Evolutionary conservation across 2,113 vertebrate genomes (phyloP), one percentile per base, ranked within the genome.

Genomic region (Dipodomys merriami): DNA sequence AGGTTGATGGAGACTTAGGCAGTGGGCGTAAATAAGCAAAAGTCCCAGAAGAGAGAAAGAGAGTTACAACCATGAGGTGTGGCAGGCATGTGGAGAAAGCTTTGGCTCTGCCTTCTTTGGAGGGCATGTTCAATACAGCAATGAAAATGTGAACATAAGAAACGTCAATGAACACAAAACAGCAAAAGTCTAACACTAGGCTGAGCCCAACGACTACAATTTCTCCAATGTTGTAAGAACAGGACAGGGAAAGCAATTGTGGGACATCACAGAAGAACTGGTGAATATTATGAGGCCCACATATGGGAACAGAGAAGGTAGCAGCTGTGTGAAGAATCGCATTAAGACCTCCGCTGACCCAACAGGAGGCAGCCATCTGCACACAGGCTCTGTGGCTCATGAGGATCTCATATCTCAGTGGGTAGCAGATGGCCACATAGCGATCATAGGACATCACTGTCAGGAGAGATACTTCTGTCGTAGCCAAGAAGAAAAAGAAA

Each of bases 221-320:
- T 67, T 95, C 91, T 4, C 68, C 35, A 12, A 44, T 30, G 39
- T 95, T 95, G 29, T 33, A 30, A 20, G 74, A 80, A 33, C 88
- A 91, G 39, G 84, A 30, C 4, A 95, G 88, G 19, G 92, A 76
- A 2, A 95, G 91, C 3, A 93, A 22, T 39, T 93, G 91, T 3
- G 82, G 91, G 18, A 92, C 6, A 12, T 92, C 82, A 64, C 94
- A 92, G 86, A 95, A 95, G 86, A 92, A 86, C 76, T 81, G 86
- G 18, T 72, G 39, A 11, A 95, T 30, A 1, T 65, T 10, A 19
- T 1, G 76, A 65, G 64, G 2, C n/a, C 91, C 53, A 33, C 91
- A 93, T n/a, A 82, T 69, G 53, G 77, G 69, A 6, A 29, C 67
- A 0, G 91, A 95, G 33, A 93, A 93, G 2, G 94, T 86, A 3